Percentiles rank a stretch among this genome's conserved stretches.
Conservation (phyloP, 2,113 vertebrate genomes). For the Neopipo cinnamomea region DNA sequence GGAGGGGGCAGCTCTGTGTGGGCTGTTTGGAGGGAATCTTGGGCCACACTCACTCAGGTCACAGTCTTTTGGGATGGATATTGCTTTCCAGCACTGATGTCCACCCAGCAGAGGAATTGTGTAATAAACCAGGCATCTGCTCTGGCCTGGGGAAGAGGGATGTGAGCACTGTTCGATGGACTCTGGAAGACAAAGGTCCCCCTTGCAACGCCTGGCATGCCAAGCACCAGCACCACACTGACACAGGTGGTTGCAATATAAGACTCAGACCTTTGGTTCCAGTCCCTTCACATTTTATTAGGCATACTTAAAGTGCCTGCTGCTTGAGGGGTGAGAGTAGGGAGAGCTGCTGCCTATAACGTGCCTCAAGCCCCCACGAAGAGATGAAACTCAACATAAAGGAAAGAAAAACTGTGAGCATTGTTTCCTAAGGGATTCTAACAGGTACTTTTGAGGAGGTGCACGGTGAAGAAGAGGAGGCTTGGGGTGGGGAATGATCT, state of each 20-base stretch:
- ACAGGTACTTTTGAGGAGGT: not conserved
- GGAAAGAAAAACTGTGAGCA: not conserved
- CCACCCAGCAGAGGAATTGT: not conserved
- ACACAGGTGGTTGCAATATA: not conserved
- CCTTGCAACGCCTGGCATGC: fast-evolving
- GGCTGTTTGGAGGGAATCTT: not conserved
- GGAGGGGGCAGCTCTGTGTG: not conserved
- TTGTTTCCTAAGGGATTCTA: not conserved
- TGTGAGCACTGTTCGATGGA: not conserved
- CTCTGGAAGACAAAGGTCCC: not conserved
- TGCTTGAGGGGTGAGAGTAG: not conserved
- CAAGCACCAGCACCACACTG: not conserved
- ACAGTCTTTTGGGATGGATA: not conserved
- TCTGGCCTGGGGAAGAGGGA: not conserved
- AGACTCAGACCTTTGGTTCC: not conserved
- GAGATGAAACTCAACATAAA: not conserved
- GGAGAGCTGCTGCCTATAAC: not conserved
- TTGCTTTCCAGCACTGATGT: not conserved
- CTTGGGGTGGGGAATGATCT: not conserved
- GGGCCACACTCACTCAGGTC: not conserved
- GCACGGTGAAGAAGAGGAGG: not conserved
- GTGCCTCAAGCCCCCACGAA: not conserved
- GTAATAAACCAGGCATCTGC: not conserved
- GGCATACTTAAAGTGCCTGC: not conserved
- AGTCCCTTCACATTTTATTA: not conserved